These are phyloP conservation scores for Cyclophora albipunctata DNA, from an alignment of 2,888 invertebrate species.

Conservation along the genomic window DNA sequence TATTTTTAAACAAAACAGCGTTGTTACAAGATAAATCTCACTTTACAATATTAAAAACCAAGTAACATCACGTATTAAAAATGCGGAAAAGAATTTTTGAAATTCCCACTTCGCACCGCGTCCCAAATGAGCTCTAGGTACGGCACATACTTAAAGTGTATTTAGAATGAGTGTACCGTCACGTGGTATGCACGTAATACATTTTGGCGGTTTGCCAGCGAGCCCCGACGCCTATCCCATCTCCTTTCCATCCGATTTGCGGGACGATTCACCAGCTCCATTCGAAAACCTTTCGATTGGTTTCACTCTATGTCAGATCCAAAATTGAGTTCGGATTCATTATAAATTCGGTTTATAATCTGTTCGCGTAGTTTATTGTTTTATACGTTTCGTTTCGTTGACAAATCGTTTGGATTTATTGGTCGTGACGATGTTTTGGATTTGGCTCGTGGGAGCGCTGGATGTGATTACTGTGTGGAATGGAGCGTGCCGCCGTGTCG, in stretches of 20 bases:
- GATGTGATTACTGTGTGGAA: too few relatives aligned
- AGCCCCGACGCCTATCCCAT: conserved; percentile 31
- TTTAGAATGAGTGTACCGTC: conserved; percentile 25
- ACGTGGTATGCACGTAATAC: conserved; percentile 32
- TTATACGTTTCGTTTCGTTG: conserved; percentile 1
- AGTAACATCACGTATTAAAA: background rate
- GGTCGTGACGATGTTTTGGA: too few relatives aligned
- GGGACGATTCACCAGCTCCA: conserved; percentile 26
- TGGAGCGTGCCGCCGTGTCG: too few relatives aligned
- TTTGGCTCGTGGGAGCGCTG: too few relatives aligned
- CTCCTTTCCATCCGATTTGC: conserved; percentile 36
- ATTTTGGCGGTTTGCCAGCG: conserved; percentile 35
- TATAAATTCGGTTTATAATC: conserved; percentile 13
- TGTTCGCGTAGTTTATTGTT: conserved; percentile 8
- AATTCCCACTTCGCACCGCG: conserved; percentile 2
- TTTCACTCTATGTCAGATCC: conserved; percentile 31
- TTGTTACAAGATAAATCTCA: background rate
- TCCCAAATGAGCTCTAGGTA: conserved; percentile 13
- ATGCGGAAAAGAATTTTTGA: background rate
- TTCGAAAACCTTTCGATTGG: conserved; percentile 31
- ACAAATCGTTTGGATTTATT: too few relatives aligned
- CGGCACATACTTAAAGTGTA: conserved; percentile 20
- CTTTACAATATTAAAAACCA: background rate
- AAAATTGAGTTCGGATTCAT: conserved; percentile 17
- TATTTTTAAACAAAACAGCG: background rate